Base-by-base conservation (phyloP, 2,113 vertebrate genomes). In the Coracopsis vasa region DNA sequence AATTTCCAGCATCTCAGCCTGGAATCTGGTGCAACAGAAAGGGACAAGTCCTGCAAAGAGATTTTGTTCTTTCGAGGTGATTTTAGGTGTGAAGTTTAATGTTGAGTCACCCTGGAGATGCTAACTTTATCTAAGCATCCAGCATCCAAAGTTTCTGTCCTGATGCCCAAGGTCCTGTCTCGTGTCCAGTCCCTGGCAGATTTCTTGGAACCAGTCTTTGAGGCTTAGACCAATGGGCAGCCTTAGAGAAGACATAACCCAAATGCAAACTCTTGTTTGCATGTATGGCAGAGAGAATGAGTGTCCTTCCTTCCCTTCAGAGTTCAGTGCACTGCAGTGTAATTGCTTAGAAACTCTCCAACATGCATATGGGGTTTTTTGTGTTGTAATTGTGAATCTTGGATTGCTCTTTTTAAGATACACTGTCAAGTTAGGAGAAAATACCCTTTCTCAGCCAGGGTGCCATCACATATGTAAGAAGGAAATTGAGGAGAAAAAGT, bases 401-500 rank as follows among this genome's bases (percentile, higher is more conserved):
- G 87, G 21, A 25, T 93, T 91, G 67, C 85, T 94, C 64, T 95
- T 50, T 98, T 96, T 65, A 97, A 99, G 99, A 47, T 99, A 99
- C 16, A 95, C 97, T 79, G 98, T 99, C 60, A 95, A 98, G 73
- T 96, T 99, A 42, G 98, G 98, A 24, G 95, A 91, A 82, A 95
- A 96, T 6, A 67, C 95, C 11, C 19, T 98, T 81, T 97, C 95
- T 79, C 95, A 98, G 70, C 50, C 80, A 2, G 99, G 99, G 37
- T 99, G 99, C 94, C 97, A 94, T 29, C 98, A 97, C 35, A 23
- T 80, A 19, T 99, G 99, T 92, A 97, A 92, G 78, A 98, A 97
- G 80, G 94, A 93, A 2, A 72, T 93, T 81, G 97, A 97, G 21
- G 88, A 98, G 79, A 98, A 97, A n/a, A 92, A 65, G 29, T 99